Conservation (phyloP, 1,140 invertebrate genomes). For the Drosophila lini region DNA sequence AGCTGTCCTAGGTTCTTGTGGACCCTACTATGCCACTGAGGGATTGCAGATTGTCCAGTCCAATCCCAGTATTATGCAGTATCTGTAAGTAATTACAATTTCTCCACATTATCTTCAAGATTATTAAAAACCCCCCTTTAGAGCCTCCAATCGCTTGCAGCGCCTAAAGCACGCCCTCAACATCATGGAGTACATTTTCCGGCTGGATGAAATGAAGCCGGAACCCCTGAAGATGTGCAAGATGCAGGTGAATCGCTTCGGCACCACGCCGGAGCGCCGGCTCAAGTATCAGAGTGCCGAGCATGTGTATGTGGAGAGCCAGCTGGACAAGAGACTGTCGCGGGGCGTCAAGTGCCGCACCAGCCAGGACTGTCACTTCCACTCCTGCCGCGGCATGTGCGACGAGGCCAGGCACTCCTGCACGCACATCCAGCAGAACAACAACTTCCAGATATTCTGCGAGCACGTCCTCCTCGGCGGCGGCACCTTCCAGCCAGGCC, state of each 20-base stretch:
- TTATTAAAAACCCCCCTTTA: not conserved
- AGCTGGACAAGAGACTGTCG: constrained; percentile 72
- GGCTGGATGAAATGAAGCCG: constrained; percentile 79
- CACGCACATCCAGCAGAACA: constrained; percentile 74
- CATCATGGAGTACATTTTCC: constrained; percentile 78
- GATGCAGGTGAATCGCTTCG: constrained; percentile 76
- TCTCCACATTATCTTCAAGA: too few relatives aligned
- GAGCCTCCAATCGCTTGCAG: constrained; percentile 72
- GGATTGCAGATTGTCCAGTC: constrained; percentile 68
- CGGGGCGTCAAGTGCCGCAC: constrained; percentile 58
- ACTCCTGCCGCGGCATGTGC: constrained; percentile 71
- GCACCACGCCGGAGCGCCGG: constrained; percentile 62
- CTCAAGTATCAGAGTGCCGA: constrained; percentile 79
- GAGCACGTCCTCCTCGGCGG: constrained; percentile 65
- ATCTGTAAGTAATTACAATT: constrained; percentile 51
- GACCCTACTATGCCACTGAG: constrained; percentile 78
- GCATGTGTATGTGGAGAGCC: constrained; percentile 71
- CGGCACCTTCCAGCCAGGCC: constrained; percentile 68
- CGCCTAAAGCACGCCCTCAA: constrained; percentile 74
- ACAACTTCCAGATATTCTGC: constrained; percentile 80
- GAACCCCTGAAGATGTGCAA: constrained; percentile 81
- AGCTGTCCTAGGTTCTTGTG: constrained; percentile 74
- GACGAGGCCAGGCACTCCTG: constrained; percentile 56
- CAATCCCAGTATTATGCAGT: constrained; percentile 71
- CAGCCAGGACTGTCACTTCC: constrained; percentile 70